phyloP scores from a whole-genome alignment of 1,140 invertebrate species.

The Ooceraea biroi region DNA sequence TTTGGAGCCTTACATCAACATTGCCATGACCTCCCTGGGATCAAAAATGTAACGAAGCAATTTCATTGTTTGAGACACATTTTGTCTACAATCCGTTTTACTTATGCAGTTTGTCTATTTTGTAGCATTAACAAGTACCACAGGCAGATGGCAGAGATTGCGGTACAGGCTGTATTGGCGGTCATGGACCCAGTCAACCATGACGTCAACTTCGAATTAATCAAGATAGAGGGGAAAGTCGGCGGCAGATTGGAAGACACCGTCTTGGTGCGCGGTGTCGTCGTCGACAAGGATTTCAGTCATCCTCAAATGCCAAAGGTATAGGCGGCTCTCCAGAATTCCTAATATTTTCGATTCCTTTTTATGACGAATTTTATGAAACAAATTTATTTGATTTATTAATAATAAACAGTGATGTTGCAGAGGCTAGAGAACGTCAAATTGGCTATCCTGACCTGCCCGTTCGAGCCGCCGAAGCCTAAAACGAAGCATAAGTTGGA shows the following conservation, averaged over 20 bases:
- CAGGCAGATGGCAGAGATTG: slow-evolving; percentile 99
- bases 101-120: slow-evolving; percentile 60
- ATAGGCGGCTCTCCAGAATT: slow-evolving; percentile 42
- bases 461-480: slow-evolving; percentile 99
- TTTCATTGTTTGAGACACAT: slow-evolving; percentile 23
- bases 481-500: slow-evolving; percentile 99
- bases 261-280: slow-evolving; percentile 97
- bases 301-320: slow-evolving; percentile 99
- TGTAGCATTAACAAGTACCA: slow-evolving; percentile 94
- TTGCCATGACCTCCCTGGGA: slow-evolving; percentile 99
- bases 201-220: slow-evolving; percentile 99
- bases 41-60: slow-evolving; percentile 95
- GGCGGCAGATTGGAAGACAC: slow-evolving; percentile 99
- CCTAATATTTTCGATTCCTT: not conserved
- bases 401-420: slow-evolving; percentile 65
- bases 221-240: slow-evolving; percentile 99
- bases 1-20: slow-evolving; percentile 95
- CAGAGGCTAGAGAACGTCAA: slow-evolving; percentile 94
- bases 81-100: not conserved
- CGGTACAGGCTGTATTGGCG: slow-evolving; percentile 97
- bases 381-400: slow-evolving; percentile 2
- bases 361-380: no score
- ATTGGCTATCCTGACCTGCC: slow-evolving; percentile 98
- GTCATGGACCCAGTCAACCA: slow-evolving; percentile 97
- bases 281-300: slow-evolving; percentile 99